Evolutionary conservation across 2,797 vertebrate species (phyloP).

Genomic region (Acanthiza pusilla): DNA sequence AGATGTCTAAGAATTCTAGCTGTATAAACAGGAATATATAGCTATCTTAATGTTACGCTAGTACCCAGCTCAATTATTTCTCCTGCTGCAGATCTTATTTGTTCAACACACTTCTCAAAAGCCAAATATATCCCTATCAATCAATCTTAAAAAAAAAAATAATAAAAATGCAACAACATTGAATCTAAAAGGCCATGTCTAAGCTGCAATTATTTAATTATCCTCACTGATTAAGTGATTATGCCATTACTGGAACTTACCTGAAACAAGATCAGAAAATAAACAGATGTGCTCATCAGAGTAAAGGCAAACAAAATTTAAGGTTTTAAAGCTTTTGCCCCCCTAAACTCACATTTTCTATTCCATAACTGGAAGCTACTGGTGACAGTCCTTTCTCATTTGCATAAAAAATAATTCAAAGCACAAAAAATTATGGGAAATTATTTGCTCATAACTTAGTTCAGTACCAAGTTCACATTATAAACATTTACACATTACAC

Average conservation of each 20-base stretch:
- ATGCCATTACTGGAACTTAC: background rate
- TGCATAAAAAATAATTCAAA: background rate
- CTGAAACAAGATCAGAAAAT: background rate
- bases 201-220: background rate
- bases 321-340: background rate
- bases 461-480: background rate
- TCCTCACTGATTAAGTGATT: background rate
- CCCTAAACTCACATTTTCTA: background rate
- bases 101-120: background rate
- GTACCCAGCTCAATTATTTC: background rate
- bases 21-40: background rate
- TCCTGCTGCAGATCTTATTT: background rate
- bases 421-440: background rate
- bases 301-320: background rate
- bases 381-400: background rate
- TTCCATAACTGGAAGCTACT: background rate
- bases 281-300: background rate
- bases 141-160: background rate
- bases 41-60: background rate
- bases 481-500: background rate
- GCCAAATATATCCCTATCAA: background rate
- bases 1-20: background rate
- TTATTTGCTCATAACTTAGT: background rate
- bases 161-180: background rate
- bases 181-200: background rate